A percentile compares a stretch with the other conserved stretches of the same genome.
These are phyloP conservation scores for Halyomorpha halys DNA, from an alignment of 1,140 invertebrate genomes.

Conservation along the genomic window DNA sequence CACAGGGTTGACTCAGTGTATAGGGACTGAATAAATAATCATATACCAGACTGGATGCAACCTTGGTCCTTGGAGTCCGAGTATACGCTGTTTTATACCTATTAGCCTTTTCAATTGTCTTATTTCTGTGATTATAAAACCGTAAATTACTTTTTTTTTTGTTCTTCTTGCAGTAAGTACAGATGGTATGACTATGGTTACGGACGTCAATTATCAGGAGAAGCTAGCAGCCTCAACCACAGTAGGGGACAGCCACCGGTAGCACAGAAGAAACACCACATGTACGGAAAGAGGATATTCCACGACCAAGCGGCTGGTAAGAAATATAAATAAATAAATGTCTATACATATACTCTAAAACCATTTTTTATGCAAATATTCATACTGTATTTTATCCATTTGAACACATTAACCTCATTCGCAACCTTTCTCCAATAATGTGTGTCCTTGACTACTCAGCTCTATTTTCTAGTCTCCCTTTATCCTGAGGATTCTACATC, in stretches of 20 bases:
- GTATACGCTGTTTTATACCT: no score
- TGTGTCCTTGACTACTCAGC: no score
- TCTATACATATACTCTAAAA: not conserved
- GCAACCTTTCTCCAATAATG: no score
- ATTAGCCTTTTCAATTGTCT: not conserved
- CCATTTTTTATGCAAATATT: not conserved
- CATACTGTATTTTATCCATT: no score
- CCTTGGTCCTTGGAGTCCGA: no score
- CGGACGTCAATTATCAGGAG: conserved; percentile 38
- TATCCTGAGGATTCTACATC: no score
- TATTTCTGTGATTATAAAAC: not conserved
- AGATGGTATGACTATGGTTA: conserved; percentile 62
- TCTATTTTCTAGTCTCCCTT: no score
- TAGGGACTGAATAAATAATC: no score
- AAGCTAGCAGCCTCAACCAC: conserved; percentile 31
- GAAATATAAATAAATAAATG: no score
- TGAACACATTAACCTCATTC: no score
- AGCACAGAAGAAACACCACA: conserved; percentile 84
- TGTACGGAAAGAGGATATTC: conserved; percentile 77
- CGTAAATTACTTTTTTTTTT: conserved; percentile 21
- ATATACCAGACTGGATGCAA: no score
- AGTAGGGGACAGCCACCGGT: conserved; percentile 42
- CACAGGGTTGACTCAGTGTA: no score
- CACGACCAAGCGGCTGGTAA: conserved; percentile 42
- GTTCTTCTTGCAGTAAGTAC: conserved; percentile 48